Conservation (phyloP, 1,140 invertebrate genomes). For the Homarus americanus region DNA sequence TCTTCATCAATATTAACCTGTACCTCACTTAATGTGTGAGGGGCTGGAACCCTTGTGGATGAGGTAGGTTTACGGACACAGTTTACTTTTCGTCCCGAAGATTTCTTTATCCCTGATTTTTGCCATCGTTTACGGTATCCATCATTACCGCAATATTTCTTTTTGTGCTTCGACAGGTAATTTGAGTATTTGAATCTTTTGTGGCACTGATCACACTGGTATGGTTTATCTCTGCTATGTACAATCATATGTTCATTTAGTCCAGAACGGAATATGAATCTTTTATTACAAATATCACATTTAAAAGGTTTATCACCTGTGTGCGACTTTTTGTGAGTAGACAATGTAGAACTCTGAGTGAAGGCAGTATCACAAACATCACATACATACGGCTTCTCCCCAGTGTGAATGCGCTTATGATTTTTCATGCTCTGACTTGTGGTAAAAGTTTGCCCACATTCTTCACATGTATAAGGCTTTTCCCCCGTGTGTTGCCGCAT, state of each 20-base stretch:
- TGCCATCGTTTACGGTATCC: slow-evolving; percentile 67
- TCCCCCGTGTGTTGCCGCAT: slow-evolving; percentile 77
- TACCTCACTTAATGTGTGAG: slow-evolving; percentile 9
- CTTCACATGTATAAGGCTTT: slow-evolving; percentile 73
- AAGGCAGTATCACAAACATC: slow-evolving; percentile 78
- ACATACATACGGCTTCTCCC: slow-evolving; percentile 76
- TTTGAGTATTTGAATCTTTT: slow-evolving; percentile 94
- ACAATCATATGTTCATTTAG: slow-evolving; percentile 72
- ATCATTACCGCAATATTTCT: slow-evolving; percentile 87
- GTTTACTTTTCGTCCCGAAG: slow-evolving; percentile 13
- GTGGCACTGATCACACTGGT: slow-evolving; percentile 86
- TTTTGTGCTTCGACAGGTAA: slow-evolving; percentile 90
- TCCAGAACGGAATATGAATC: slow-evolving; percentile 76
- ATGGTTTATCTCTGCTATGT: slow-evolving; percentile 85
- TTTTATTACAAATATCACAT: slow-evolving; percentile 76
- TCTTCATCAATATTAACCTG: slow-evolving; percentile 29
- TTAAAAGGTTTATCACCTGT: slow-evolving; percentile 80
- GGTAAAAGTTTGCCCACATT: slow-evolving; percentile 75
- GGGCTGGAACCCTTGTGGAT: background rate
- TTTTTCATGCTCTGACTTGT: slow-evolving; percentile 77
- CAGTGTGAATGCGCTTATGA: slow-evolving; percentile 76
- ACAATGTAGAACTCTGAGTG: slow-evolving; percentile 84
- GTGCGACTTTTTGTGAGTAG: slow-evolving; percentile 83
- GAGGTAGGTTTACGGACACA: background rate
- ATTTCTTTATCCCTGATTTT: slow-evolving; percentile 41